A percentile compares a stretch with the other conserved stretches of the same genome.
Evolutionary conservation across 2,888 invertebrate genomes (phyloP).

Genomic region (Drosophila nr. perissopoda): DNA sequence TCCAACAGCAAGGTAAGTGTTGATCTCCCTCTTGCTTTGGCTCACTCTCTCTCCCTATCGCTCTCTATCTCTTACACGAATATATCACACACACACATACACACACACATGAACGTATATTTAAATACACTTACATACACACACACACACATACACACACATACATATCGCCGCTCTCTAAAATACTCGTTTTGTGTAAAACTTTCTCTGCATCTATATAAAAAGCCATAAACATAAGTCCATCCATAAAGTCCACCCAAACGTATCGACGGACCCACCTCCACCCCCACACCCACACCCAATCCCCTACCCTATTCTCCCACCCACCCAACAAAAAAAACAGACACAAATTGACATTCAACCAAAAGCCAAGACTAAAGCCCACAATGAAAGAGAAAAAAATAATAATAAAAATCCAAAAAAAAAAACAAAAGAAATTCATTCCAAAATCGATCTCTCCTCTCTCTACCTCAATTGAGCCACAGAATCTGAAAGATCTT

Average conservation of each 20-base stretch:
- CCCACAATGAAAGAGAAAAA: slow-evolving; percentile 11
- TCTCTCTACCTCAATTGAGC: slow-evolving; percentile 17
- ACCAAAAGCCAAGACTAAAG: slow-evolving; percentile 29
- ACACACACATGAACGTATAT: slow-evolving; percentile 12
- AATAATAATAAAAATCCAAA: slow-evolving; percentile 3
- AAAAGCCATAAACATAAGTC: slow-evolving; percentile 51
- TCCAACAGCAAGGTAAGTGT: slow-evolving; percentile 98
- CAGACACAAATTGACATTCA: slow-evolving; percentile 37
- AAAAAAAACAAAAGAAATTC: slow-evolving; percentile 18
- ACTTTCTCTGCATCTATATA: slow-evolving; percentile 63
- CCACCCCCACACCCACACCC: slow-evolving; percentile 2
- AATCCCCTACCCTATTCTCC: background rate
- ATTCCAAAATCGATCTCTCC: slow-evolving; percentile 19
- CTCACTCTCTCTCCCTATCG: slow-evolving; percentile 22
- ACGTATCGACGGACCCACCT: slow-evolving; percentile 15
- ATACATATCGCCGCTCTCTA: slow-evolving; percentile 58
- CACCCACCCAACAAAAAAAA: slow-evolving; percentile 13
- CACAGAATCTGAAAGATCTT: slow-evolving; percentile 10
- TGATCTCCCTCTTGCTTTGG: slow-evolving; percentile 10
- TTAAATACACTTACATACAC: slow-evolving; percentile 14
- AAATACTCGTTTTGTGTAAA: slow-evolving; percentile 64
- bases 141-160: slow-evolving; percentile 19
- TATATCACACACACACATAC: slow-evolving; percentile 16
- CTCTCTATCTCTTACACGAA: slow-evolving; percentile 22
- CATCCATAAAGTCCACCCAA: slow-evolving; percentile 47